Evolutionary conservation across 1,140 invertebrate genomes (phyloP), one percentile per base, ranked within the genome.

Genomic region (Pachypsylla venusta): DNA sequence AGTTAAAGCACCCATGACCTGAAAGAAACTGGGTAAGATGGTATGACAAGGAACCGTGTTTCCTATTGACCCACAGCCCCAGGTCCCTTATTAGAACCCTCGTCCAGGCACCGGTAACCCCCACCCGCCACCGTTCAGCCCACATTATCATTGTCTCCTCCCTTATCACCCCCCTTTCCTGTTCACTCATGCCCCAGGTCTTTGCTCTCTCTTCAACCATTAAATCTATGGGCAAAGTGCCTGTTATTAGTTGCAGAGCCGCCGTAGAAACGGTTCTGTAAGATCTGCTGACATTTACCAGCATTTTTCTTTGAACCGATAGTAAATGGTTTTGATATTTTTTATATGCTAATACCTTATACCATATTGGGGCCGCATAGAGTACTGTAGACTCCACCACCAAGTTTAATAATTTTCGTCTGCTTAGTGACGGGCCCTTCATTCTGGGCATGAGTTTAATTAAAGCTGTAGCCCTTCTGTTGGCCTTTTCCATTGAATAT

Each of bases 1-100:
- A 62, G 62, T 20, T 65, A 64, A 61, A 70, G 69, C 60, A 73
- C 67, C 68, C 64, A 70, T 67, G 70, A 0, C 68, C 67, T 2
- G 66, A 63, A 7, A 70, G 42, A n/a, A 67, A 2, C 53, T 69
- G 66, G 1, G 68, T 64, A 7, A 67, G 53, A 39, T 62, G 61
- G 60, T 63, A 65, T 14, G 60, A 58, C 16, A 64, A 48, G 14
- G 57, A 59, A 2, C 63, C 64, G 40, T 66, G 61, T 16, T 22
- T 25, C 14, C 67, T 59, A n/a, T 28, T 30, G 2, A 40, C 13
- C 64, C 62, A 65, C 22, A 1, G n/a, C 0, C 25, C 26, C 14
- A 66, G 35, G 13, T 54, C 12, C 2, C 60, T 60, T 1, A 65
- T 65, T 1, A 64, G 59, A 3, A 54, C 54, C 22, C 61, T 56